phyloP scores from a whole-genome alignment of 1,140 invertebrate genomes.

The Drosophila melanogaster region Release_6_plus_ISO1_MT NT_033777.3:21198001-21198500 shows the following conservation, averaged over 20 bases:
- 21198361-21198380: slow-evolving; percentile 48
- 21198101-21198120: slow-evolving; percentile 31
- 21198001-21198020: slow-evolving; percentile 25
- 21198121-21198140: slow-evolving; percentile 17
- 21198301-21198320: slow-evolving; percentile 36
- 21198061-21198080: slow-evolving; percentile 21
- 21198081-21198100: not conserved
- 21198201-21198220: slow-evolving; percentile 30
- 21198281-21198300: slow-evolving; percentile 41
- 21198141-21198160: slow-evolving; percentile 18
- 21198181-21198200: slow-evolving; percentile 17
- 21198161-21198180: slow-evolving; percentile 27
- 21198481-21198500: not conserved
- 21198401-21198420: not conserved
- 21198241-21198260: slow-evolving; percentile 37
- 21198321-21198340: slow-evolving; percentile 50
- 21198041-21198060: not conserved
- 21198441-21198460: not conserved
- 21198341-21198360: slow-evolving; percentile 71
- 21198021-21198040: slow-evolving; percentile 3
- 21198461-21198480: too few relatives aligned
- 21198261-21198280: slow-evolving; percentile 35
- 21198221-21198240: slow-evolving; percentile 14
- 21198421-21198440: not conserved
- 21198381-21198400: slow-evolving; percentile 18